Evolutionary conservation across 2,797 vertebrate genomes (phyloP).

Genomic region (Lateolabrax maculatus): DNA sequence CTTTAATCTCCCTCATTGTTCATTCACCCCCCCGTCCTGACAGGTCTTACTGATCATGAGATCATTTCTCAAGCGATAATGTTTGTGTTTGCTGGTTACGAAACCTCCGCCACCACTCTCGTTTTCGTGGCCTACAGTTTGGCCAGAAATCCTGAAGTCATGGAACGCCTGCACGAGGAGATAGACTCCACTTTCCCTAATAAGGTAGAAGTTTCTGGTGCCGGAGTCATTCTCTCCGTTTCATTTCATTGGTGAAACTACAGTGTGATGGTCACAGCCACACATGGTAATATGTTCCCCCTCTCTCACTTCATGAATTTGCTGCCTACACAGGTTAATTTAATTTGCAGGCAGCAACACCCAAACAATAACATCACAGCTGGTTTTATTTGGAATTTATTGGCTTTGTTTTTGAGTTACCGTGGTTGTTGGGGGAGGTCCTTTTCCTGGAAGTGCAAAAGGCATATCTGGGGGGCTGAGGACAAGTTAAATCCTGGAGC

Average conservation of each 20-base stretch:
- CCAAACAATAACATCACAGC: no score
- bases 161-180: slow-evolving; percentile 85
- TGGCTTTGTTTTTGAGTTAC: no score
- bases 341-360: no score
- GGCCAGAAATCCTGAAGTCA: slow-evolving; percentile 82
- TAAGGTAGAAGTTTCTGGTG: slow-evolving; percentile 70
- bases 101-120: slow-evolving; percentile 83
- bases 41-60: slow-evolving; percentile 88
- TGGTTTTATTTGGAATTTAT: no score
- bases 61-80: slow-evolving; percentile 83
- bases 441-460: no score
- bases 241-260: background rate
- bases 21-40: background rate
- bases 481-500: no score
- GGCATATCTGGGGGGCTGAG: no score
- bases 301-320: no score
- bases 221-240: background rate
- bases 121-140: slow-evolving; percentile 82
- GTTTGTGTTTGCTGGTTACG: slow-evolving; percentile 85
- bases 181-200: slow-evolving; percentile 83
- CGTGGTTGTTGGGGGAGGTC: no score
- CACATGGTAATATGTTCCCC: no score
- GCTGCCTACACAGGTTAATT: no score
- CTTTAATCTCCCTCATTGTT: background rate
- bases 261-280: no score